A percentile compares a stretch with the other conserved stretches of the same genome.
Conservation (phyloP, 37 sponge, comb jelly and placozoan genomes). For the Corticium candelabrum region DNA sequence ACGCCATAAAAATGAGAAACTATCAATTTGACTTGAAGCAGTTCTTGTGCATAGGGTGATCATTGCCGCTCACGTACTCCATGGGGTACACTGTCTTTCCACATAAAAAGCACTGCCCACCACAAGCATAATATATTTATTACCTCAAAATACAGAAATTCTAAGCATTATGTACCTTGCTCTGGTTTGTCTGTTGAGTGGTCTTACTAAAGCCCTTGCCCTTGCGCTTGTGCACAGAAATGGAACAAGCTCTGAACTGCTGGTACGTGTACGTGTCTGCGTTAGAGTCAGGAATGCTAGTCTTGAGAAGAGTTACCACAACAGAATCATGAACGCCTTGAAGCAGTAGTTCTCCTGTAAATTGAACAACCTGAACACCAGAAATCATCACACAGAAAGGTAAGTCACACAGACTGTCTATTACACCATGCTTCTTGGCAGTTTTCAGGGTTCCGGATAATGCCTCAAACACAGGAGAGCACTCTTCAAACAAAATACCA, state of each 20-base stretch:
- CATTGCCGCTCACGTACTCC: constrained; percentile 46
- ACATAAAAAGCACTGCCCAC: constrained; percentile 28
- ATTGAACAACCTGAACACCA: constrained; percentile 16
- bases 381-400: neutral
- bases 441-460: constrained; percentile 47
- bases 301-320: constrained; percentile 30
- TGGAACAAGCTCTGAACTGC: constrained; percentile 16
- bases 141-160: neutral
- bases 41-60: constrained; percentile 35
- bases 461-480: constrained; percentile 38
- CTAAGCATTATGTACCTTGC: constrained; percentile 18
- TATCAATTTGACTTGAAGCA: constrained; percentile 27
- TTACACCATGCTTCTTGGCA: constrained; percentile 44
- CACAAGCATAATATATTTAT: neutral
- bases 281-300: constrained; percentile 21
- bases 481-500: constrained; percentile 36
- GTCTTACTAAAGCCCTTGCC: constrained; percentile 11
- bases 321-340: constrained; percentile 28
- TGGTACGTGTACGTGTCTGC: constrained; percentile 30
- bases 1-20: neutral
- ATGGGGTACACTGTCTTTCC: constrained; percentile 34
- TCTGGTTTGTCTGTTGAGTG: constrained; percentile 21
- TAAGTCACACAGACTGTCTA: neutral
- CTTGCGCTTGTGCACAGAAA: constrained; percentile 17
- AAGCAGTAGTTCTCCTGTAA: constrained; percentile 38